A percentile compares a stretch with the other conserved stretches of the same genome.
phyloP scores from a whole-genome alignment of 2,797 vertebrate species.

The Myiotriccus ornatus region DNA sequence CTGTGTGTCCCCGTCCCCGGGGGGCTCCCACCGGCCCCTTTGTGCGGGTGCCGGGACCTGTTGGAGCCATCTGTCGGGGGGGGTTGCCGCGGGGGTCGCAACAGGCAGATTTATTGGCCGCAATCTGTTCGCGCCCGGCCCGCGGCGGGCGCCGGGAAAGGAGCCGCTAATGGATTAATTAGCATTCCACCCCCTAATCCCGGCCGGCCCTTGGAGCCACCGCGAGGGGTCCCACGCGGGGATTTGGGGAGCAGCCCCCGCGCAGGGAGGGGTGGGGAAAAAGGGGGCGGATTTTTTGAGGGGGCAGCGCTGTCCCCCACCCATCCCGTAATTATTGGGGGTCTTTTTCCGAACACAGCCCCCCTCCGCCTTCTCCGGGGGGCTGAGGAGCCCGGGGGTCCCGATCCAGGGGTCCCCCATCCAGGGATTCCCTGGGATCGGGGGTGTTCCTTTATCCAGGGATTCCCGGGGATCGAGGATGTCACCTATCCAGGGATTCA shows the following conservation, averaged over 20 bases:
- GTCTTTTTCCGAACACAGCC: not conserved
- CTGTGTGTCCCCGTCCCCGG: not conserved
- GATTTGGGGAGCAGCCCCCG: not conserved
- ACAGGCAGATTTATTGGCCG: conserved; percentile 77
- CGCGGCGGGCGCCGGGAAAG: conserved; percentile 25
- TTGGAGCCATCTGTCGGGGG: conserved; percentile 61
- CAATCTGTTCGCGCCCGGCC: conserved; percentile 72
- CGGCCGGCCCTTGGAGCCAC: no score
- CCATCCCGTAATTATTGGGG: accelerated
- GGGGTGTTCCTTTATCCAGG: no score
- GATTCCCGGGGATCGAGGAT: no score
- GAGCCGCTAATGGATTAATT: conserved; percentile 75
- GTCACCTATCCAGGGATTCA: not conserved
- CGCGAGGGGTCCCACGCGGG: not conserved
- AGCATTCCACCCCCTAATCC: conserved; percentile 71
- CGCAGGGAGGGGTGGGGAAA: not conserved
- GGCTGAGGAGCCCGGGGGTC: not conserved
- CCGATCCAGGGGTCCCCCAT: no score
- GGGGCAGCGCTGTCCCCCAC: accelerated
- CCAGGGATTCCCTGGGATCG: no score
- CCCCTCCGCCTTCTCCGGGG: no score
- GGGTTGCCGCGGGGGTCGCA: conserved; percentile 38
- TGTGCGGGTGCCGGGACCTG: conserved; percentile 51
- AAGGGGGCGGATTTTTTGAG: not conserved
- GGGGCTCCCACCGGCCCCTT: not conserved